phyloP scores from a whole-genome alignment of 2,797 vertebrate genomes.

The Brachyalestes nurse region DNA sequence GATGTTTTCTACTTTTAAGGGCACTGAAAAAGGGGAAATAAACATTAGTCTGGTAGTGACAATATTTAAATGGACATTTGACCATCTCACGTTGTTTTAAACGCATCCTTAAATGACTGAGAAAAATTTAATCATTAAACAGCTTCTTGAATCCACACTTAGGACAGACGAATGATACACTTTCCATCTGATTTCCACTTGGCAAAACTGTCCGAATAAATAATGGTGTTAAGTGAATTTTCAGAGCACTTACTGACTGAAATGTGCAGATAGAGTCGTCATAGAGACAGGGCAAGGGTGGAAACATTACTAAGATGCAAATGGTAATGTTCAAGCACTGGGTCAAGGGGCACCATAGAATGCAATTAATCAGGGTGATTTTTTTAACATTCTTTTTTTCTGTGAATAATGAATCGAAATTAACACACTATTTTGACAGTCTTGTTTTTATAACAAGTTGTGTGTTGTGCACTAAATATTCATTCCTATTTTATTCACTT shows the following conservation, averaged over 20 bases:
- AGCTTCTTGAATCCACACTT: constrained; percentile 24
- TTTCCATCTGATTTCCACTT: constrained; percentile 15
- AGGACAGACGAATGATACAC: constrained; percentile 23
- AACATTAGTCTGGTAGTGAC: constrained; percentile 32
- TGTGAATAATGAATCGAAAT: too few relatives aligned
- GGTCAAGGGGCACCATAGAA: too few relatives aligned
- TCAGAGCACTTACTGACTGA: constrained; percentile 5
- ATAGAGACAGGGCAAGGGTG: neutral
- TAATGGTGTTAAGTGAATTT: neutral
- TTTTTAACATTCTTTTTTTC: too few relatives aligned
- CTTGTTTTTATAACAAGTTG: too few relatives aligned
- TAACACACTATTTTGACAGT: too few relatives aligned
- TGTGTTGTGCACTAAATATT: too few relatives aligned
- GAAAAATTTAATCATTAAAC: constrained; percentile 39
- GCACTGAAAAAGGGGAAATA: constrained; percentile 27
- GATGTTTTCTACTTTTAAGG: constrained; percentile 43
- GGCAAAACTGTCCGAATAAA: constrained; percentile 11
- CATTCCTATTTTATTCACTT: too few relatives aligned
- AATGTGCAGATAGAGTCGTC: constrained; percentile 3
- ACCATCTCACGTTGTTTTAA: constrained; percentile 46
- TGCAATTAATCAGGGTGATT: too few relatives aligned
- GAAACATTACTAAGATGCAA: constrained; percentile 3
- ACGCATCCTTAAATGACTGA: constrained; percentile 50
- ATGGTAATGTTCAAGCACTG: neutral
- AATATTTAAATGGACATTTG: constrained; percentile 42